These are phyloP conservation scores for Stegodyphus mimosarum DNA, from an alignment of 1,140 invertebrate genomes.

Conservation along the genomic window DNA sequence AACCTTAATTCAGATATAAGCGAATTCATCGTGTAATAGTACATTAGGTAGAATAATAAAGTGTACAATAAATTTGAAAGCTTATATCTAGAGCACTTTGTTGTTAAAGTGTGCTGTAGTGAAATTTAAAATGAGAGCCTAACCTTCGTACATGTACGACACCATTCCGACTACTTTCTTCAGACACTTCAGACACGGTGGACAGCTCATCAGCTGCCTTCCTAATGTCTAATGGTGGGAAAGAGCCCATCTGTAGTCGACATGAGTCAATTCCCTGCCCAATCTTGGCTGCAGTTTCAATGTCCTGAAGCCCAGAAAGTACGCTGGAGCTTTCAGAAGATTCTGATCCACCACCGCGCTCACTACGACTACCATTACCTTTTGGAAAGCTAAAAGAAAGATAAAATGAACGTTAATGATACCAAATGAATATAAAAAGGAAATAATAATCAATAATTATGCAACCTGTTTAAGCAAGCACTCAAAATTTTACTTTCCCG, in stretches of 20 bases:
- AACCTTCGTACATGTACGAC: constrained; percentile 46
- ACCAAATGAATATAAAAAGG: too few species aligned
- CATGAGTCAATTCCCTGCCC: constrained; percentile 11
- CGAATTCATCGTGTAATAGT: too few species aligned
- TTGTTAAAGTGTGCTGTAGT: too few species aligned
- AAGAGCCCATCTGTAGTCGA: constrained; percentile 23
- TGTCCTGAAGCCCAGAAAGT: constrained; percentile 51
- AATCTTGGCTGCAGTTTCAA: not conserved
- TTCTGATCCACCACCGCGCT: constrained; percentile 16
- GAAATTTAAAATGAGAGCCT: not conserved
- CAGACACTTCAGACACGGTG: constrained; percentile 64
- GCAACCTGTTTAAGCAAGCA: too few species aligned
- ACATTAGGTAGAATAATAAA: too few species aligned
- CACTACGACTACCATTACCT: not conserved
- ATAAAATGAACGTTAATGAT: not conserved
- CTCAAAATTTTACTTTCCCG: too few species aligned
- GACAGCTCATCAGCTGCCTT: constrained; percentile 61
- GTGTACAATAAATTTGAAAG: too few species aligned
- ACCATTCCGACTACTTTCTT: constrained; percentile 62
- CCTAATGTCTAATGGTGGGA: constrained; percentile 19
- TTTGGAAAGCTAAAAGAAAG: constrained; percentile 9
- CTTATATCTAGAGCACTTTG: too few species aligned
- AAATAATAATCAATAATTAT: too few species aligned
- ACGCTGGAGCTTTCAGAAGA: constrained; percentile 56
- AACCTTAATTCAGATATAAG: too few species aligned